Conservation (phyloP, 2,113 vertebrate species). For the Falcunculus frontatus region DNA sequence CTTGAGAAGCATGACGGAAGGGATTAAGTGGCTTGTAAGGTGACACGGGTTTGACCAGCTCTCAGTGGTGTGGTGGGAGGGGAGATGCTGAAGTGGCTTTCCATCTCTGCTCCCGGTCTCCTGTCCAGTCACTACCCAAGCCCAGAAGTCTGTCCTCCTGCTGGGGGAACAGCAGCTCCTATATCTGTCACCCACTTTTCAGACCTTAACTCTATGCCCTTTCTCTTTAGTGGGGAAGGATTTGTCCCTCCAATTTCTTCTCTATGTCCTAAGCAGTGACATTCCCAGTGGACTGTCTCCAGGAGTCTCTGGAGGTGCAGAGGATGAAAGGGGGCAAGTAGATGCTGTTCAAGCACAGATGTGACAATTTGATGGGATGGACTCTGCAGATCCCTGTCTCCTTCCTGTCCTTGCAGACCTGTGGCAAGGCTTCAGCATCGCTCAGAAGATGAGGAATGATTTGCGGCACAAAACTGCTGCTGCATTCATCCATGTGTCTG, state of each 20-base stretch:
- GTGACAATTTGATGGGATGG: background rate
- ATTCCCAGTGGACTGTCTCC: background rate
- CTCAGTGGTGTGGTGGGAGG: background rate
- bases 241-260: background rate
- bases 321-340: background rate
- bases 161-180: background rate
- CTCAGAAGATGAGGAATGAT: background rate
- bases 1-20: constrained; percentile 57
- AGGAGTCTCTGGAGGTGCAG: background rate
- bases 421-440: background rate
- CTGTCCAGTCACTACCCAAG: background rate
- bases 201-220: background rate
- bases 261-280: background rate
- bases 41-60: constrained; percentile 49
- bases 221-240: background rate
- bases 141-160: background rate
- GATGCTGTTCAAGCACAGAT: background rate
- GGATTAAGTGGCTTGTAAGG: constrained; percentile 65
- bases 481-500: background rate
- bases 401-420: background rate
- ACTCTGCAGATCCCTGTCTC: background rate
- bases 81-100: constrained; percentile 11
- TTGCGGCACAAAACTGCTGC: background rate
- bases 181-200: background rate
- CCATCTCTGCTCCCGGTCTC: background rate